Conservation (phyloP, 2,888 invertebrate genomes). For the Drosophila colorata region DNA sequence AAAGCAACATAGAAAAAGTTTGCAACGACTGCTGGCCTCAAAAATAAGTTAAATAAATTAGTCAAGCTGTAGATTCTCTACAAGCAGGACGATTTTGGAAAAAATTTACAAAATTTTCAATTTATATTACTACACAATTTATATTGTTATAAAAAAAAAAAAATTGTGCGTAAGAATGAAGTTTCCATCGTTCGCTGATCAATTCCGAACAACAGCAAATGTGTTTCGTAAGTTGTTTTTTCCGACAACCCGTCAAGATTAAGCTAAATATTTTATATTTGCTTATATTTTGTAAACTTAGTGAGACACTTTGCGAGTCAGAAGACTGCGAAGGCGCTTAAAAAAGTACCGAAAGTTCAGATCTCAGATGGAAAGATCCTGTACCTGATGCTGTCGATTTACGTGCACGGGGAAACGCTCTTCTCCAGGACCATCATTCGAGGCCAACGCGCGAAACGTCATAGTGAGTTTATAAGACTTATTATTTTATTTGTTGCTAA, state of each 20-base stretch:
- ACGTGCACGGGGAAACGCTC: slow-evolving; percentile 48
- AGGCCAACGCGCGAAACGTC: slow-evolving; percentile 23
- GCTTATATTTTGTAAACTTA: background rate
- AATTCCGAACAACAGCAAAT: slow-evolving; percentile 1
- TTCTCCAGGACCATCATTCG: slow-evolving; percentile 51
- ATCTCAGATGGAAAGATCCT: slow-evolving; percentile 30
- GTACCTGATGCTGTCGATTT: slow-evolving; percentile 50
- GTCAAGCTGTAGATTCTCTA: slow-evolving; percentile 1
- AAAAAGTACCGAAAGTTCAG: slow-evolving; percentile 13
- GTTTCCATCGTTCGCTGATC: background rate
- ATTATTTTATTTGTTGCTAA: background rate
- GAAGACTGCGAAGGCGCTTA: background rate
- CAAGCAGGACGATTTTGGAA: background rate
- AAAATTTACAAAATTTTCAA: slow-evolving; percentile 22
- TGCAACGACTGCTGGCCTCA: background rate
- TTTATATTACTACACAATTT: too few relatives aligned
- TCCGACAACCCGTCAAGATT: background rate
- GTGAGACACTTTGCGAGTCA: slow-evolving; percentile 2
- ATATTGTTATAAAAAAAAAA: background rate
- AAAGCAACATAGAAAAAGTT: slow-evolving; percentile 7
- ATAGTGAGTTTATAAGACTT: slow-evolving; percentile 33
- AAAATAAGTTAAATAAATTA: slow-evolving; percentile 10
- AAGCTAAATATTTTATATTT: background rate
- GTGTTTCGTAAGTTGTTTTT: slow-evolving; percentile 7
- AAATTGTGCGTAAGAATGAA: slow-evolving; percentile 19